Evolutionary conservation across 2,888 invertebrate species (phyloP), one percentile per base, ranked within the genome.

Genomic region (Polydrusus pterygomalis): DNA sequence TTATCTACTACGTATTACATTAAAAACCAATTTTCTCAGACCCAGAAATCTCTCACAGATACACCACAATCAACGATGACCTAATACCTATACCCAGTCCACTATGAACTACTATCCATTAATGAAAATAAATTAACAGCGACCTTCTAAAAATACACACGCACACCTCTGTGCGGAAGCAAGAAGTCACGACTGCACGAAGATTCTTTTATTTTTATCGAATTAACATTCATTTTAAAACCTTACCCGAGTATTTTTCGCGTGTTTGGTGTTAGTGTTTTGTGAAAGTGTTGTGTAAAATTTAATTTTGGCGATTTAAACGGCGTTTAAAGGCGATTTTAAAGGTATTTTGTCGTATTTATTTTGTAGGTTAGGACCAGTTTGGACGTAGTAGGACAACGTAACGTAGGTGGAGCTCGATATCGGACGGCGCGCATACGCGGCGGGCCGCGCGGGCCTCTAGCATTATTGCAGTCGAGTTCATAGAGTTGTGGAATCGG

Each of bases 71-170:
- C 34, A 54, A 18, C 38, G 54, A 67, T 67, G 67, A 67, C 67
- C 54, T 54, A 67, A 67, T 54, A 38, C 17, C 34, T 15, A 2
- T 11, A 25, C 25, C 25, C 25, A 45, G 15, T 58, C 18, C 58
- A 60, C 65, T n/a, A 25, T 47, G 54, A 40, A 40, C 30, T 17
- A 40, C 30, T 17, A 51, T 13, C 54, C 67, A 67, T 54, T 54
- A 67, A 18, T 45, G 54, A 38, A 67, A 38, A 17, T 54, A 40
- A 18, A 11, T 70, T 60, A 70, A 70, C 70, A 49, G 17, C 62
- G 47, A 34, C 60, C 70, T 70, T 62, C 70, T 70, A 60, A 70
- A 70, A 70, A 70, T 70, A 70, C 45, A 60, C 18, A 38, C 60
- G 70, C 60, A 70, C 70, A 70, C 60, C 70, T 60, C 70, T 70